phyloP scores from a whole-genome alignment of 2,113 vertebrate genomes.

The Macrotus californicus region DNA sequence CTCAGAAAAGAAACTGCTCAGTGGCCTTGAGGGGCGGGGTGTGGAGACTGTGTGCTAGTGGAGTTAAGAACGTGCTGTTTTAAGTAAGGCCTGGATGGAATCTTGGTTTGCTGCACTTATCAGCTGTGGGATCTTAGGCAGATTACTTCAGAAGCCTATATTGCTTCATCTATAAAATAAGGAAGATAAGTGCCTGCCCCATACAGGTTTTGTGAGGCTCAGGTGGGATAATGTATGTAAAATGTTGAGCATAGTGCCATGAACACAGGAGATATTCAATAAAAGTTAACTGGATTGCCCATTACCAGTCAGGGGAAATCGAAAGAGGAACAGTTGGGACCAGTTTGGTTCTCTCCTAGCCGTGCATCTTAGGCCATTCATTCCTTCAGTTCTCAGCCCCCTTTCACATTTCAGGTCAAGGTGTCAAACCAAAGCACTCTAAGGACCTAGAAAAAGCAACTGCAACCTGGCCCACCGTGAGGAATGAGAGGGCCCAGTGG shows the following conservation, averaged over 20 bases:
- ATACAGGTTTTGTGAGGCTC: not conserved
- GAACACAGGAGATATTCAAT: not conserved
- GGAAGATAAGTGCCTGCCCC: not conserved
- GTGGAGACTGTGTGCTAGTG: not conserved
- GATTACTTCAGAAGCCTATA: not conserved
- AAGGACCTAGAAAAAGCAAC: not conserved
- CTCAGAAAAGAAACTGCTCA: not conserved
- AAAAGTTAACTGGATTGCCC: not conserved
- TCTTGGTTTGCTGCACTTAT: not conserved
- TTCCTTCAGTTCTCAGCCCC: not conserved
- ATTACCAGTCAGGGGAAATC: not conserved
- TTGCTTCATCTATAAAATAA: not conserved
- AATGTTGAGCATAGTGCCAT: not conserved
- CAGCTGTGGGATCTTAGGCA: not conserved
- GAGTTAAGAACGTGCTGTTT: not conserved
- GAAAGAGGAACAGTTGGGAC: not conserved
- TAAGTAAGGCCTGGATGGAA: not conserved
- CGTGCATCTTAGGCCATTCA: not conserved
- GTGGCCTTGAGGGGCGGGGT: not conserved
- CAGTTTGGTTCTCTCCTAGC: not conserved
- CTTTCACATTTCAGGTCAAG: not conserved
- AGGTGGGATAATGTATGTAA: not conserved
- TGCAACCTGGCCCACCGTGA: not conserved
- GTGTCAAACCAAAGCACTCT: not conserved
- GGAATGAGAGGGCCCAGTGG: not conserved